Base-by-base conservation (phyloP, 1,140 invertebrate genomes). In the Brachionus rubens region DNA sequence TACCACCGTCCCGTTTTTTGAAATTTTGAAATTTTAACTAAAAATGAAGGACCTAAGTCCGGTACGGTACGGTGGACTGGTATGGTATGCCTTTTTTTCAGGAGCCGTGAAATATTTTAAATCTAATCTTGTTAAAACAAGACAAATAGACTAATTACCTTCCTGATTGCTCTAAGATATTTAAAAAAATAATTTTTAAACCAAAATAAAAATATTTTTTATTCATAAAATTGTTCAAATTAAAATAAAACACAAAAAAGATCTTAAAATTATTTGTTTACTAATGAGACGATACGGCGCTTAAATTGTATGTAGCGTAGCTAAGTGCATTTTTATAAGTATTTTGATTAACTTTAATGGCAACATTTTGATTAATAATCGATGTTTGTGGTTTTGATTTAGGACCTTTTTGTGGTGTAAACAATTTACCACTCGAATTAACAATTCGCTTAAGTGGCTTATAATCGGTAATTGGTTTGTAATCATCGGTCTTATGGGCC, bases 361-460 rank as follows among this genome's bases (percentile, higher is more conserved):
- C 76, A 56, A 85, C 80, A 80, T 84, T 84, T 68, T 82, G 80
- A 62, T 85, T 80, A 9, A 84, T 77, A 50, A 85, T 80, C 40
- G 84, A 85, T 14, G 78, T 79, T 72, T 79, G 79, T 43, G 82
- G 83, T 62, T 79, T 80, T 30, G 80, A 78, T 77, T 85, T 85
- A 12, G 82, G 82, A 16, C 82, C 82, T 75, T 78, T 79, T 24
- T 81, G 79, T 47, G 84, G 84, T 75, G 82, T 79, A 77, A 83
- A 85, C 30, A 76, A 82, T 72, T 80, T 83, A 26, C 83, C 83
- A 72, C 78, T 81, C 56, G 83, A 83, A 77, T 84, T 84, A 16
- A 84, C 83, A 12, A 83, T 79, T 78, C 80, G 77, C 19, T 82
- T 72, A n/a, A 79, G 75, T 41, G 80, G 78, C 5, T 77, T 77